A percentile compares a stretch with the other conserved stretches of the same genome.
These are phyloP conservation scores for Dynastes tityus DNA, from an alignment of 2,888 invertebrate genomes.

Conservation along the genomic window DNA sequence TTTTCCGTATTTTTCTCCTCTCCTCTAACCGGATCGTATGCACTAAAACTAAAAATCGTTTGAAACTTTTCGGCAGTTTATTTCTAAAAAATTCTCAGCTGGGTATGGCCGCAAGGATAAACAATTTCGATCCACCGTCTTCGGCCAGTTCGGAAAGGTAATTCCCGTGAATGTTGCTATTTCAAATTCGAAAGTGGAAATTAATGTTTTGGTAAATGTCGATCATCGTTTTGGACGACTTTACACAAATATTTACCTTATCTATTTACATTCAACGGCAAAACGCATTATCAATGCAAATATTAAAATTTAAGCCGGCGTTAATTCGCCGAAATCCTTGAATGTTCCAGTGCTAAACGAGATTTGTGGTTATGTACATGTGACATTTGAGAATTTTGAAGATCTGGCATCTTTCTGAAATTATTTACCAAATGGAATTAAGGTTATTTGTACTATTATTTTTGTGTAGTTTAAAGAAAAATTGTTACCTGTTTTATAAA, in stretches of 20 bases:
- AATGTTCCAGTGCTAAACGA: neutral
- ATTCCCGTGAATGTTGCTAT: constrained; percentile 53
- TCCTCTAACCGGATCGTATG: neutral
- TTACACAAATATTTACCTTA: constrained; percentile 19
- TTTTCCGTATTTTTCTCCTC: constrained; percentile 22
- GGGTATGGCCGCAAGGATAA: constrained; percentile 31
- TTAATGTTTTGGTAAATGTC: constrained; percentile 1
- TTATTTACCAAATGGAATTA: constrained; percentile 21
- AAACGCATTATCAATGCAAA: neutral
- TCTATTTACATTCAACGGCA: constrained; percentile 1
- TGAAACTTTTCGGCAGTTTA: neutral
- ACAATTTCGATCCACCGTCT: constrained; percentile 85
- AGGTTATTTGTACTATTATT: constrained; percentile 17
- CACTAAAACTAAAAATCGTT: neutral
- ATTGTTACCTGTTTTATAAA: too few relatives aligned
- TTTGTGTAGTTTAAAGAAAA: neutral
- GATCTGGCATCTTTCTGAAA: neutral
- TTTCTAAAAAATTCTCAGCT: neutral
- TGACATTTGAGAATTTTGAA: constrained; percentile 15
- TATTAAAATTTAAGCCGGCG: neutral
- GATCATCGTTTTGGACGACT: constrained; percentile 3
- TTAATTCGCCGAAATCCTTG: neutral
- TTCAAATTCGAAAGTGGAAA: neutral
- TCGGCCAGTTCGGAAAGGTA: constrained; percentile 95
- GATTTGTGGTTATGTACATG: constrained; percentile 2